Evolutionary conservation across 2,113 vertebrate genomes (phyloP), one percentile per base, ranked within the genome.

Genomic region (Merops nubicus): DNA sequence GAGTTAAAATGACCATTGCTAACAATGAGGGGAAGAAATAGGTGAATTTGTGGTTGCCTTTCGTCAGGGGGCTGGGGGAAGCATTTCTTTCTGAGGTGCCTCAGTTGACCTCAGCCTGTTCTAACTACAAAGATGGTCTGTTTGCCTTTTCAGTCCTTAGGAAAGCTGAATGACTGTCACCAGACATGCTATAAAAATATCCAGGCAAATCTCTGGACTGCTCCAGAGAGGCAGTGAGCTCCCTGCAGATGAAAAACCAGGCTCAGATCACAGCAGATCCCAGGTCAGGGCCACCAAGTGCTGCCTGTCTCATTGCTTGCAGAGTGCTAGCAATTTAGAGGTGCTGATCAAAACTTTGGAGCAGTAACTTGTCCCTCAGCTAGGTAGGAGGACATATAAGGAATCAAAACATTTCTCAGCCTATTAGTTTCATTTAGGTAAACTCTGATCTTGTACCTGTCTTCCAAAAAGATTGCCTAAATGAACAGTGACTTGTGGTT

Each of bases 141-240:
- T 65, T 45, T 34, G 18, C 16, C 16, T 29, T 33, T 16, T 6
- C 11, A 69, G 34, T 83, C 36, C 51, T 53, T 62, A 51, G 48
- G 73, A 95, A 92, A 88, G 56, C 53, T 69, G 45, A 64, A 25
- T 78, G 26, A 75, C 56, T 94, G 60, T 78, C 70, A 90, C 69
- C 72, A 96, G 22, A 67, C 15, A 81, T 60, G 33, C 17, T 85
- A 88, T 94, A 95, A 95, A 96, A 97, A 94, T 95, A 96, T 19
- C 50, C 34, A 83, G 67, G 54, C 77, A 89, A 73, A 63, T 83
- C 76, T 94, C 50, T 2, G 4, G 38, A 53, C 68, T 85, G 36
- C 69, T 88, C 57, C 19, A 18, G 69, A 80, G 12, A 91, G n/a
- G 20, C 76, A 89, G n/a, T 31, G 91, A 89, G 26, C 16, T 79